These are phyloP conservation scores for Psophia crepitans DNA, from an alignment of 2,113 vertebrate species.

Conservation along the genomic window DNA sequence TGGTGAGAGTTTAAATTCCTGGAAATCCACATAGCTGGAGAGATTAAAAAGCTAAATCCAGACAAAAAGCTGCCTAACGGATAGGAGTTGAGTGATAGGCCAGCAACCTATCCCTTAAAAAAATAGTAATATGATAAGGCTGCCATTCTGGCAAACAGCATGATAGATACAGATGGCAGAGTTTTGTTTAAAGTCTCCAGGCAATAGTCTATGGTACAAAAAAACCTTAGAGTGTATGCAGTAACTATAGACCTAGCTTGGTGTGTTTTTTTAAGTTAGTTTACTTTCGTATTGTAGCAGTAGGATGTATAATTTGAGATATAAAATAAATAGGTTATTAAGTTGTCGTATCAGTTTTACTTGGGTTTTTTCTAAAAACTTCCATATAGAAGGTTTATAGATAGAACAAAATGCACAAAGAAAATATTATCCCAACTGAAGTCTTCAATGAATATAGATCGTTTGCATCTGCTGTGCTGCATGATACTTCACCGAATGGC, in stretches of 20 bases:
- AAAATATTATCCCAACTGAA: conserved; percentile 62
- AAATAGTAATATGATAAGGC: background rate
- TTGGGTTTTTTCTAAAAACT: background rate
- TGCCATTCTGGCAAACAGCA: background rate
- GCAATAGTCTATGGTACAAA: background rate
- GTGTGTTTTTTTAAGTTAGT: background rate
- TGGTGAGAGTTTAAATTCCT: background rate
- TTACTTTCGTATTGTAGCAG: background rate
- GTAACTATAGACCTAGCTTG: background rate
- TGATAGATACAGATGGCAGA: background rate
- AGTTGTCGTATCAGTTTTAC: background rate
- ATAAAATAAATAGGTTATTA: background rate
- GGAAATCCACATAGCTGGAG: background rate
- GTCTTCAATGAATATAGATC: conserved; percentile 37
- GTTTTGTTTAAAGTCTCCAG: background rate
- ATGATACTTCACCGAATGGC: conserved; percentile 31
- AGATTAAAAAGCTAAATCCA: background rate
- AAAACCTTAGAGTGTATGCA: accelerated
- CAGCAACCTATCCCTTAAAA: background rate
- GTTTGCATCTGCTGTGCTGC: conserved; percentile 49
- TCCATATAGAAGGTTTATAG: conserved; percentile 6
- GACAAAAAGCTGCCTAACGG: background rate
- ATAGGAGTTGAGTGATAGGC: background rate
- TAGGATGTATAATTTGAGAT: background rate
- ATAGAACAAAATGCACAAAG: conserved; percentile 58